phyloP scores from a whole-genome alignment of 2,888 invertebrate genomes.

The Drosophila vallismaia region DNA sequence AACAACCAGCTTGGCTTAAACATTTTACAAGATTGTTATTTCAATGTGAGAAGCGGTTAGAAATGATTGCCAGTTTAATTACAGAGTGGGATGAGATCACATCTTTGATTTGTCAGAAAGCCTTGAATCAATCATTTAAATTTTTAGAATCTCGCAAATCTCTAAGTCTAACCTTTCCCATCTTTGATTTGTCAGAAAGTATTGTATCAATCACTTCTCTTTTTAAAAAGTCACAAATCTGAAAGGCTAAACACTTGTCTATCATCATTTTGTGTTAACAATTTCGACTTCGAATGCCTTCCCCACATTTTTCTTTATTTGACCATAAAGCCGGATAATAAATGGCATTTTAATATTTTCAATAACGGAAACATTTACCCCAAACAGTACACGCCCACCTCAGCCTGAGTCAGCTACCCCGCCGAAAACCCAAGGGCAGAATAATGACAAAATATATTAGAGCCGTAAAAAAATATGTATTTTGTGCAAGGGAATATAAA shows the following conservation, averaged over 20 bases:
- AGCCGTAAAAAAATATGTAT: conserved; percentile 50
- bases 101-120: too few relatives aligned
- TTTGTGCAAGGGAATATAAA: conserved; percentile 13
- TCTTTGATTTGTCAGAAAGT: neutral
- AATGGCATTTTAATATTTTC: conserved; percentile 79
- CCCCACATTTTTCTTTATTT: neutral
- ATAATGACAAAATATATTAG: conserved; percentile 55
- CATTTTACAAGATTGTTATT: conserved; percentile 53
- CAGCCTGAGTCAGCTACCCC: conserved; percentile 31
- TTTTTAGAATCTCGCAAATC: neutral
- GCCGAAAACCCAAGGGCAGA: conserved; percentile 6
- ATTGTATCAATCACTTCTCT: neutral
- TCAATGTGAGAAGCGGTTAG: conserved; percentile 15
- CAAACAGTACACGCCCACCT: conserved; percentile 70
- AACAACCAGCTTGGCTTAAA: conserved; percentile 54
- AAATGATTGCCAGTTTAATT: conserved; percentile 1
- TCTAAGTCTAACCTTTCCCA: neutral
- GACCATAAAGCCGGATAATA: conserved; percentile 45
- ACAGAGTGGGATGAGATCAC: neutral
- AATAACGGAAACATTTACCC: conserved; percentile 63
- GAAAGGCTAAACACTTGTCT: neutral
- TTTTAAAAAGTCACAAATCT: neutral
- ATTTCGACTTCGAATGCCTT: conserved; percentile 4
- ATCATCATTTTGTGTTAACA: conserved; percentile 37
- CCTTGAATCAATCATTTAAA: neutral